phyloP scores from a whole-genome alignment of 2,888 invertebrate species.

The Lasiommata megera region DNA sequence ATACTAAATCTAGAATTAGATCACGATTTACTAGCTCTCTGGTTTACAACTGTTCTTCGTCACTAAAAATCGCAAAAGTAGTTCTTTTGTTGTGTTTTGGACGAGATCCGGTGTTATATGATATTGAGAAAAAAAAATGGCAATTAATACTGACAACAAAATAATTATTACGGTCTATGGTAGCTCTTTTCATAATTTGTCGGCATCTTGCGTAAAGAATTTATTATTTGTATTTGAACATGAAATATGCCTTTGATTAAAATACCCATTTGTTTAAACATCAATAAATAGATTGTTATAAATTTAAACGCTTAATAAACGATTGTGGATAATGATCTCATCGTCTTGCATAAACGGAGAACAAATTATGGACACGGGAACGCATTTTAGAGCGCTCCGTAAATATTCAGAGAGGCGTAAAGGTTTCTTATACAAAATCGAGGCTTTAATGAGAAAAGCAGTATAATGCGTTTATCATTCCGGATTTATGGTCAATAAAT shows the following conservation, averaged over 20 bases:
- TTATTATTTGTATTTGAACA: conserved; percentile 21
- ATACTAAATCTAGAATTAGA: not conserved
- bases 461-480: conserved; percentile 45
- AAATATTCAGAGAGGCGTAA: conserved; percentile 45
- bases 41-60: too few species aligned
- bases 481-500: conserved; percentile 45
- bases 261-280: conserved; percentile 25
- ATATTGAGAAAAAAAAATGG: not conserved
- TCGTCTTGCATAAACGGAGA: conserved; percentile 23
- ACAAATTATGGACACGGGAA: conserved; percentile 37
- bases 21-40: not conserved
- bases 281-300: conserved; percentile 26
- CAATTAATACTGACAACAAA: not conserved
- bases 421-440: conserved; percentile 42
- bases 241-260: conserved; percentile 27
- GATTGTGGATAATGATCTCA: conserved; percentile 24
- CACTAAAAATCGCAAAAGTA: too few species aligned
- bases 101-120: too few species aligned
- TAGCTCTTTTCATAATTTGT: not conserved
- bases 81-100: too few species aligned
- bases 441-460: conserved; percentile 46
- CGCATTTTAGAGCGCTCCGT: conserved; percentile 45
- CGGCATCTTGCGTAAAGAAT: conserved; percentile 16
- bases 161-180: not conserved
- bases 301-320: conserved; percentile 22